These are phyloP conservation scores for Ditylenchus weischeri DNA, from an alignment of 2,888 invertebrate species.

Conservation along the genomic window DNA sequence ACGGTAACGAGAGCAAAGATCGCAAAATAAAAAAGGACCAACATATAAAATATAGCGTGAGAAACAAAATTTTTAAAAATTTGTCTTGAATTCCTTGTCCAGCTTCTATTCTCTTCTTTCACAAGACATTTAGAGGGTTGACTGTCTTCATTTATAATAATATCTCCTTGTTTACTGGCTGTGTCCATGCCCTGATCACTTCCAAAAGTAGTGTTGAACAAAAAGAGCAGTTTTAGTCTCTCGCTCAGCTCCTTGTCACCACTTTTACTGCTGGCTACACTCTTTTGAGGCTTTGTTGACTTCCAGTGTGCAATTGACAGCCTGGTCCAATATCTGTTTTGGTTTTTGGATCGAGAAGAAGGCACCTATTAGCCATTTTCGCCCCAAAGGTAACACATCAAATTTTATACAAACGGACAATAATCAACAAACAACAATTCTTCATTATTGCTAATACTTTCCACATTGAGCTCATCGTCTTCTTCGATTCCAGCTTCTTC, in stretches of 20 bases:
- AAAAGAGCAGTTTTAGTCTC: conserved; percentile 12
- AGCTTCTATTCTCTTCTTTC: conserved; percentile 28
- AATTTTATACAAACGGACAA: too few relatives aligned
- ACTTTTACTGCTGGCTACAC: background rate
- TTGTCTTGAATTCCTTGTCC: conserved; percentile 41
- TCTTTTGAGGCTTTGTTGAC: background rate
- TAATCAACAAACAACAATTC: too few relatives aligned
- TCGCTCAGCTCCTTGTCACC: background rate
- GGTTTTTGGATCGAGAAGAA: conserved; percentile 14
- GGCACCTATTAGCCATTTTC: conserved; percentile 26
- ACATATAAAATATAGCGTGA: too few relatives aligned
- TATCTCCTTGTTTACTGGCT: background rate
- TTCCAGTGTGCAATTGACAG: conserved; percentile 44
- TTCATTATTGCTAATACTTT: too few relatives aligned
- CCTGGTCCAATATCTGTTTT: conserved; percentile 26
- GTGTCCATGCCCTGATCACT: background rate
- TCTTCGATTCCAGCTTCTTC: too few relatives aligned
- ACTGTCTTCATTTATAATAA: background rate
- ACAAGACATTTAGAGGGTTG: conserved; percentile 17
- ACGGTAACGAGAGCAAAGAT: conserved; percentile 22
- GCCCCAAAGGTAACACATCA: too few relatives aligned
- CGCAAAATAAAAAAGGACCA: too few relatives aligned
- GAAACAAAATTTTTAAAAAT: too few relatives aligned
- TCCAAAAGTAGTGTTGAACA: conserved; percentile 14
- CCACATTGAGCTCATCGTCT: too few relatives aligned